Base-by-base conservation (phyloP, 1,140 invertebrate species). In the Pseudoatta argentina region DNA sequence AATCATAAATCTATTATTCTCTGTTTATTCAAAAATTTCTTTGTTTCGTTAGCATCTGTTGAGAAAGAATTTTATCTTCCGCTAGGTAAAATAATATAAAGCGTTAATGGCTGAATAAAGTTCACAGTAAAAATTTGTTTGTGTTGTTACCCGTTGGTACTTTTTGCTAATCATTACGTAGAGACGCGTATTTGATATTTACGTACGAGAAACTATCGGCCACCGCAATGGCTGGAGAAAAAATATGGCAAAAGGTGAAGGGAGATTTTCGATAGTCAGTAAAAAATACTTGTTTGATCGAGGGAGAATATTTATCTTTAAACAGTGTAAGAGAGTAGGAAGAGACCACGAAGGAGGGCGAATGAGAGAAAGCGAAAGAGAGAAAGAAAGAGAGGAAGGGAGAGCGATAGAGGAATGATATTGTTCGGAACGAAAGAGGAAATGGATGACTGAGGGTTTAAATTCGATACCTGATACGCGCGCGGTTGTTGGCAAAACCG, bases 401-500 rank as follows among this genome's bases (percentile, higher is more conserved):
- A 44, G 53, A 39, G 3, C 48, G 24, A 61, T 59, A 61, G 14
- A 30, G 79, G 39, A 44, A 83, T 61, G 69, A 83, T 73, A 73
- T 61, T 83, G 69, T 83, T 83, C 39, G 55, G 14, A 73, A 55
- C 48, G 63, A 39, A 30, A 30, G 69, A 83, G 67, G 27, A 73
- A 63, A 44, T 83, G 18, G 69, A 63, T 73, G 79, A 75, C 67
- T 57, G 79, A 48, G 55, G 79, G 55, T 30, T 83, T 73, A 83
- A 83, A 83, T 83, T 83, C 69, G 69, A 83, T 73, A 83, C 55
- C 57, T 83, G 79, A 82, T 82, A 82, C 55, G 24, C 39, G 67
- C 55, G 69, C 14, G 79, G 55, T 83, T 83, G 79, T 73, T 73
- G 55, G 55, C 39, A 64, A 73, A 83, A 83, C 69, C 14, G 55